Evolutionary conservation across 2,113 vertebrate species (phyloP), one percentile per base, ranked within the genome.

Genomic region (Coptodon bakossiorum): DNA sequence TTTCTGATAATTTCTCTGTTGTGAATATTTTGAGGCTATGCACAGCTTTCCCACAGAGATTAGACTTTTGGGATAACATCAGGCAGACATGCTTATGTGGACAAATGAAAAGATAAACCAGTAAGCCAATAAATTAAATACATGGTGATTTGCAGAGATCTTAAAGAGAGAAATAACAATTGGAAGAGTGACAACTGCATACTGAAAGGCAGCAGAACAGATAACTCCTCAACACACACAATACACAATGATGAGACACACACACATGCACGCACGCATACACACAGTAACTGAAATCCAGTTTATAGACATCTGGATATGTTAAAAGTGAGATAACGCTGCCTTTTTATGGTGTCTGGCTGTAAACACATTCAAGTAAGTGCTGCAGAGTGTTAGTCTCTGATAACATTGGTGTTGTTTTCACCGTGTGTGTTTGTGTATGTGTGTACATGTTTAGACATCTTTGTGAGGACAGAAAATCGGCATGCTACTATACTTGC

Each of bases 251-350:
- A 66, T 66, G n/a, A 68, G 5, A 24, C 40, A 40, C 14, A 54
- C 36, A 29, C 36, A 12, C 40, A 43, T 2, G 1, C 48, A 17
- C 2, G 22, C 16, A 59, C 6, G n/a, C 73, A 59, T 6, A 27
- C 38, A 82, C 38, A 82, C 13, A 76, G 11, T 73, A 27, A 54
- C 78, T 66, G 31, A 80, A 40, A 38, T 80, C 40, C 54, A 13
- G 87, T 89, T 89, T 88, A 88, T 83, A 79, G 90, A 86, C 48
- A 48, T 68, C 54, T 14, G 11, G 63, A 85, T 80, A 43, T 81
- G 68, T 40, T 90, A 86, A 86, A 92, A 82, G 34, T 80, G 40
- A 85, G 83, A 92, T 73, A 91, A 88, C 24, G 54, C n/a, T 12
- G 81, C 10, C 17, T 81, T 80, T 89, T 90, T 81, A 88, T 84